Evolutionary conservation across 1,140 invertebrate genomes (phyloP), one percentile per base, ranked within the genome.

Genomic region (Laodelphax striatellus): DNA sequence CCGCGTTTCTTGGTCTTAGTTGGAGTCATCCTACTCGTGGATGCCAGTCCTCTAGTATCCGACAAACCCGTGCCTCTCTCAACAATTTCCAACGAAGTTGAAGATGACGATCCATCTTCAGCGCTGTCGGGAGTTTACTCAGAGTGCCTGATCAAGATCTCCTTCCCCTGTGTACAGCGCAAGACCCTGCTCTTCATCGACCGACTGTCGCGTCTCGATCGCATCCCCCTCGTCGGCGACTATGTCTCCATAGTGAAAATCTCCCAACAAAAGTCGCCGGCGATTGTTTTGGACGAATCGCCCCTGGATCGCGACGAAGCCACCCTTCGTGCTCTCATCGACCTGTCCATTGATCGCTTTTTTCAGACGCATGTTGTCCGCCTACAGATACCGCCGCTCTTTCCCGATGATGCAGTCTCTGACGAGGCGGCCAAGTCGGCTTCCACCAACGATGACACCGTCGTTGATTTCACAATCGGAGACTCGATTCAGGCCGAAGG

Each of bases 351-450:
- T 24, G 66, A 65, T 24, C n/a, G 55, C 11, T 68, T 67, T 60
- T 68, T 68, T 63, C 64, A 68, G 14, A 67, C 58, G 17, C 67
- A 67, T 61, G 59, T 68, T 38, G 55, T 68, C 19, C 41, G 65
- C 5, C 24, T 68, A 41, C 57, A 61, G 38, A 53, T 66, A 8
- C 67, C 67, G n/a, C 17, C 55, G 13, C 28, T 55, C 13, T 57
- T 63, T 16, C 17, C 57, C 5, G 57, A 57, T 2, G n/a, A 8
- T 0, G 38, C 24, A 17, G 2, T 19, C 5, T 31, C 52, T 22
- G 41, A 28, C 17, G 52, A 31, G 13, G 34, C 56, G 46, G 58
- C 34, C 53, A 10, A 52, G 52, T 17, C 22, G 28, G 2, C 6
- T 4, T 28, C 19, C n/a, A 24, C 57, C 42, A 28, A 52, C 22